phyloP scores from a whole-genome alignment of 2,888 invertebrate genomes.

The Adineta ricciae region DNA sequence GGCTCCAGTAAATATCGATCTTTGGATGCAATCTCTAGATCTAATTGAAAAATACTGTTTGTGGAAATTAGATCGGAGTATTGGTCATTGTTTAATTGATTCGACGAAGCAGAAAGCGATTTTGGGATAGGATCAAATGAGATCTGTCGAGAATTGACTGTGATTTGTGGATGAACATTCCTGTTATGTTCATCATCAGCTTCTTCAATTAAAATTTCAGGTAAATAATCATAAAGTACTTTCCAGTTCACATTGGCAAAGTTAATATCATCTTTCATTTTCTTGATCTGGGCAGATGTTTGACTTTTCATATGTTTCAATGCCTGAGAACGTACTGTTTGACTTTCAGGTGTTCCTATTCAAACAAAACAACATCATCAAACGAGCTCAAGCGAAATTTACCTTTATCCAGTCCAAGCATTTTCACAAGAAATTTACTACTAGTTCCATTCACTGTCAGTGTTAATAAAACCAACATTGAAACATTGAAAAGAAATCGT shows the following conservation, averaged over 20 bases:
- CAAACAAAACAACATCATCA: too few species aligned
- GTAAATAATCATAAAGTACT: not conserved
- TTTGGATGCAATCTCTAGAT: not conserved
- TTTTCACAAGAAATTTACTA: not conserved
- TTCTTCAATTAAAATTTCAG: not conserved
- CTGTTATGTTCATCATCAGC: too few species aligned
- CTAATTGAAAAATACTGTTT: not conserved
- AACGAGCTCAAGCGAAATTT: too few species aligned
- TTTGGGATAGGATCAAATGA: not conserved
- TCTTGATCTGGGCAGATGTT: not conserved
- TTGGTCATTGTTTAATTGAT: too few species aligned
- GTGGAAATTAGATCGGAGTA: too few species aligned
- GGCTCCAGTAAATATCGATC: not conserved
- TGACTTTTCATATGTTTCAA: not conserved
- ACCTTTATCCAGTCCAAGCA: not conserved
- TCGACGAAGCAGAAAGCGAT: not conserved
- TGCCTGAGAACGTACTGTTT: not conserved
- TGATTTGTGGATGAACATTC: too few species aligned
- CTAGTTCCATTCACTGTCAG: not conserved
- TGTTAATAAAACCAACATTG: constrained; percentile 1
- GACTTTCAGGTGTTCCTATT: not conserved
- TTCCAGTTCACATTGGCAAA: not conserved
- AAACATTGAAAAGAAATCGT: constrained; percentile 15
- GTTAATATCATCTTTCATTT: not conserved
- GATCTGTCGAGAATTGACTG: not conserved